phyloP scores from a whole-genome alignment of 1,140 invertebrate species.

The Cryptotermes secundus region DNA sequence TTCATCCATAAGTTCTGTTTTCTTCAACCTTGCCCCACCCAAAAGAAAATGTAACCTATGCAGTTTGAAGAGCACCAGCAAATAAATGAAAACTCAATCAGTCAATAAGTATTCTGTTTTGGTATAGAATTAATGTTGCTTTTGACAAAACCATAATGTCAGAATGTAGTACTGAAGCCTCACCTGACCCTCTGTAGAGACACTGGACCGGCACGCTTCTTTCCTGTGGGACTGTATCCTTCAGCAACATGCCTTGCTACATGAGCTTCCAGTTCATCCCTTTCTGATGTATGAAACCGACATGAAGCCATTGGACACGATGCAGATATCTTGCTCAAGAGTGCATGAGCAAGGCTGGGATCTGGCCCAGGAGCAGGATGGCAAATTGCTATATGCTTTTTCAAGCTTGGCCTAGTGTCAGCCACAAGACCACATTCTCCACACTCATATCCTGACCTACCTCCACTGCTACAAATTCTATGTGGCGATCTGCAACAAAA shows the following conservation, averaged over 20 bases:
- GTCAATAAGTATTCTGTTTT: too few species aligned
- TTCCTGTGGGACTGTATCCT: slow-evolving; percentile 48
- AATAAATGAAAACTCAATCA: too few species aligned
- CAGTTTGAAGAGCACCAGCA: too few species aligned
- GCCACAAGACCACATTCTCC: slow-evolving; percentile 47
- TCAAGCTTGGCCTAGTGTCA: slow-evolving; percentile 47
- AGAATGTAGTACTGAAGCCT: neutral
- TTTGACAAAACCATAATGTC: too few species aligned
- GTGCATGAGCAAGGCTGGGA: slow-evolving; percentile 37
- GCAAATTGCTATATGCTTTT: slow-evolving; percentile 48
- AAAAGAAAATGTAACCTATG: too few species aligned
- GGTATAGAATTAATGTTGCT: too few species aligned
- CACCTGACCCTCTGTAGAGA: slow-evolving; percentile 54
- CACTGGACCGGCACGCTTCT: slow-evolving; percentile 45
- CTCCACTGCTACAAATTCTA: neutral
- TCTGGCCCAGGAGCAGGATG: slow-evolving; percentile 40
- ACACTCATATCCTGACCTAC: slow-evolving; percentile 45
- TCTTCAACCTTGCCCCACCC: too few species aligned
- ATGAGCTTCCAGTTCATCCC: slow-evolving; percentile 50
- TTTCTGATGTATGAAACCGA: slow-evolving; percentile 47
- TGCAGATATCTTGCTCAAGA: slow-evolving; percentile 41
- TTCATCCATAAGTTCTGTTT: too few species aligned
- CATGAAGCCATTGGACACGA: slow-evolving; percentile 48
- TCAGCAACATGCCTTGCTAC: slow-evolving; percentile 49
- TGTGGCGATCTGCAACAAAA: neutral